Conservation (phyloP, 2,113 vertebrate genomes). For the Plecotus auritus region DNA sequence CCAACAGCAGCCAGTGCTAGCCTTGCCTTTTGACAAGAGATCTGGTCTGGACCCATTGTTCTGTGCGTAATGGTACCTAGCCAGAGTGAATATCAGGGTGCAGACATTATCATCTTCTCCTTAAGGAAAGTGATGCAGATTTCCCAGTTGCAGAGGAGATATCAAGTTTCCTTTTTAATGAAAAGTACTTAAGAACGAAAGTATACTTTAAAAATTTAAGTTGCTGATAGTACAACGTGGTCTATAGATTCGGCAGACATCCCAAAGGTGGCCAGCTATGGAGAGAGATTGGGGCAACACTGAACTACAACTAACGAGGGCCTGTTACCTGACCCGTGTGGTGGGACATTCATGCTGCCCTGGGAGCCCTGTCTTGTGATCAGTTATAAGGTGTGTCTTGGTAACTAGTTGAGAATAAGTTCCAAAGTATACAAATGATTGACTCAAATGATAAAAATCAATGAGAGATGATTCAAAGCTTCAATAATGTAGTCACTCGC, state of each 20-base stretch:
- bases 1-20: background rate
- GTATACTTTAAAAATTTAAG: background rate
- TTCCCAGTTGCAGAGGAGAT: background rate
- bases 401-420: background rate
- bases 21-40: background rate
- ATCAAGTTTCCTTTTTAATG: background rate
- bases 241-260: background rate
- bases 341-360: background rate
- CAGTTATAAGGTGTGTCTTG: background rate
- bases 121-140: background rate
- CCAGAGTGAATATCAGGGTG: background rate
- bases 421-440: background rate
- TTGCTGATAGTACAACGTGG: background rate
- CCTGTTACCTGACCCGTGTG: background rate
- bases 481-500: background rate
- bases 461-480: background rate
- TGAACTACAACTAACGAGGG: background rate
- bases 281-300: background rate
- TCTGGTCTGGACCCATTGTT: background rate
- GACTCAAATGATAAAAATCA: background rate
- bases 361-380: rapidly evolving
- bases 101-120: background rate
- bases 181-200: background rate
- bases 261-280: background rate
- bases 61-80: background rate